phyloP scores from a whole-genome alignment of 2,113 vertebrate genomes.

The Scophthalmus maximus region DNA sequence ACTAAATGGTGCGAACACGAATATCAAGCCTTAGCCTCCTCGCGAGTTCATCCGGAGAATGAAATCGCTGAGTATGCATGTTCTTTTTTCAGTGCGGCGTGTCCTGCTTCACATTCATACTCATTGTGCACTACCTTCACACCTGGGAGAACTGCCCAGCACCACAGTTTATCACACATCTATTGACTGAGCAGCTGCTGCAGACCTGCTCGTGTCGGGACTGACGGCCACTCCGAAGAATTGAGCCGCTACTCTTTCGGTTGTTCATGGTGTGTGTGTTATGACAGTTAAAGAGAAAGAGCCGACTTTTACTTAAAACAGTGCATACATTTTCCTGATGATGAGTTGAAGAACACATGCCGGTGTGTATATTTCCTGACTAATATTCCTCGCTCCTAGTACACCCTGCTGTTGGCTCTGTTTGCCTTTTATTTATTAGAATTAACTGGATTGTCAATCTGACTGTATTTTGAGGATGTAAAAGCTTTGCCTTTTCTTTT shows the following conservation, averaged over 20 bases:
- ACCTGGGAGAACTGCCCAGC: slow-evolving; percentile 36
- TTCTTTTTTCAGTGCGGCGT: slow-evolving; percentile 40
- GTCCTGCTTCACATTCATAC: slow-evolving; percentile 30
- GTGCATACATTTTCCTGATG: not conserved
- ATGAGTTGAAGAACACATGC: not conserved
- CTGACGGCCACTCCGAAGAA: slow-evolving; percentile 26
- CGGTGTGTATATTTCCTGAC: not conserved
- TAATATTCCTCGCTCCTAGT: not conserved
- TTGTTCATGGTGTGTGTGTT: slow-evolving; percentile 6
- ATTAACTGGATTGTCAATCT: slow-evolving; percentile 40
- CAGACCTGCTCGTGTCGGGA: not conserved
- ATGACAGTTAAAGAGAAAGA: not conserved
- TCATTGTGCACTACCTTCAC: slow-evolving; percentile 31
- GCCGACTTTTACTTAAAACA: slow-evolving; percentile 25
- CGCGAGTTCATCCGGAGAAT: slow-evolving; percentile 7
- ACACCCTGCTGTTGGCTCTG: slow-evolving; percentile 21
- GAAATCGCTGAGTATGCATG: slow-evolving; percentile 55
- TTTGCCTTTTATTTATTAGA: slow-evolving; percentile 40
- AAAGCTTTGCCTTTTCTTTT: slow-evolving; percentile 3
- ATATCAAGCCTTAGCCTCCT: slow-evolving; percentile 4
- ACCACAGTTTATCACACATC: slow-evolving; percentile 14
- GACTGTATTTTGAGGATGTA: not conserved
- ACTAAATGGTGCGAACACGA: slow-evolving; percentile 1
- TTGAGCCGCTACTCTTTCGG: not conserved
- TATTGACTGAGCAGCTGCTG: slow-evolving; percentile 19